Evolutionary conservation across 2,888 invertebrate genomes (phyloP), one percentile per base, ranked within the genome.

Genomic region (Acanthosepion esculentum): DNA sequence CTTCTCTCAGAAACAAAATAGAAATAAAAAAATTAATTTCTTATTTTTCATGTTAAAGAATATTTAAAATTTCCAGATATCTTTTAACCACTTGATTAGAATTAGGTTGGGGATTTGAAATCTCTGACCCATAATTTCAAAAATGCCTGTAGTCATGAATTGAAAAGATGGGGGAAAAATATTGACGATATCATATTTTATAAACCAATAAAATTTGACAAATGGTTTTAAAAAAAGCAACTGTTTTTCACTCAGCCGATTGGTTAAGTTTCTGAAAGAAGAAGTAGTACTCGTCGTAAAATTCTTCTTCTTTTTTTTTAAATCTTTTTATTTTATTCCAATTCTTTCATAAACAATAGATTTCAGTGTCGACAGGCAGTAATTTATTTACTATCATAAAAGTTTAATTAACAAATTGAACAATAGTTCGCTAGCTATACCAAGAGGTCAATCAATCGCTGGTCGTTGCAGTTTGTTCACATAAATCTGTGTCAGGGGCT

Each of bases 371-470:
- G n/a, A 15, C n/a, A n/a, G 15, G n/a, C 78, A 78, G n/a, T 78
- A 78, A 78, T 78, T n/a, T 15, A 78, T 78, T 78, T 78, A 78
- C 78, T 78, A 18, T n/a, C 78, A n/a, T 78, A 78, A 78, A 78
- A 78, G n/a, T 78, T n/a, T 78, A 78, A 78, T 78, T 78, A 78
- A 78, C 15, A n/a, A 33, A 78, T 78, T 78, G 78, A 12, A 33
- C 15, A n/a, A n/a, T 78, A 12, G 78, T 78, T 33, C 33, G 18
- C n/a, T 33, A 78, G n/a, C 15, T 3, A 59, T 78, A 78, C n/a
- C 78, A 78, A 78, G 78, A 78, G 78, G 78, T 78, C 33, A 78
- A 78, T 78, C 78, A 78, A 78, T 78, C 78, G n/a, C 33, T 59
- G 59, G 59, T 59, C 20, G 20, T 59, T 59, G 59, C 23, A 23